These are phyloP conservation scores for Aldabrachelys gigantea DNA, from an alignment of 2,113 vertebrate genomes.

Conservation along the genomic window DNA sequence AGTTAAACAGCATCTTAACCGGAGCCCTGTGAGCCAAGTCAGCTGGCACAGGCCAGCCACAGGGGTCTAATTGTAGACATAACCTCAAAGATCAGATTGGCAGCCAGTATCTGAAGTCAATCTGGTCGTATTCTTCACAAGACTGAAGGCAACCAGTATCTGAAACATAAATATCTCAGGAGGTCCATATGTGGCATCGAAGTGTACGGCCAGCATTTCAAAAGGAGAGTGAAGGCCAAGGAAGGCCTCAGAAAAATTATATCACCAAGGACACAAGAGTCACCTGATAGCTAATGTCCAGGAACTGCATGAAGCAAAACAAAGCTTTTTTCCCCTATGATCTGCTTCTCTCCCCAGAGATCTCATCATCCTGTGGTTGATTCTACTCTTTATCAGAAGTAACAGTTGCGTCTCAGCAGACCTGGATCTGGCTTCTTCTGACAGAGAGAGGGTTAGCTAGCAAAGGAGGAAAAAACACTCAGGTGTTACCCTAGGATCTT, in stretches of 20 bases:
- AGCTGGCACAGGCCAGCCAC: not conserved
- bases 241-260: not conserved
- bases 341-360: rapidly evolving
- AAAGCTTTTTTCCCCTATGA: rapidly evolving
- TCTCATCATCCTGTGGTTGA: not conserved
- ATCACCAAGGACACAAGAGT: not conserved
- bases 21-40: not conserved
- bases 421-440: not conserved
- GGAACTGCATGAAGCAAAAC: not conserved
- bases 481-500: not conserved
- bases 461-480: not conserved
- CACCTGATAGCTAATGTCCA: rapidly evolving
- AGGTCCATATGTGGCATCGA: rapidly evolving
- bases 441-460: not conserved
- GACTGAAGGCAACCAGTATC: not conserved
- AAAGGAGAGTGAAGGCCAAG: not conserved
- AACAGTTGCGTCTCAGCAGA: not conserved
- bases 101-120: not conserved
- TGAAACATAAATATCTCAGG: not conserved
- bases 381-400: rapidly evolving
- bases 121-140: not conserved
- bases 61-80: not conserved
- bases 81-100: not conserved
- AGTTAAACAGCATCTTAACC: not conserved
- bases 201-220: not conserved